phyloP scores from a whole-genome alignment of 2,888 invertebrate species.

The Microctonus aethiopoides region DNA sequence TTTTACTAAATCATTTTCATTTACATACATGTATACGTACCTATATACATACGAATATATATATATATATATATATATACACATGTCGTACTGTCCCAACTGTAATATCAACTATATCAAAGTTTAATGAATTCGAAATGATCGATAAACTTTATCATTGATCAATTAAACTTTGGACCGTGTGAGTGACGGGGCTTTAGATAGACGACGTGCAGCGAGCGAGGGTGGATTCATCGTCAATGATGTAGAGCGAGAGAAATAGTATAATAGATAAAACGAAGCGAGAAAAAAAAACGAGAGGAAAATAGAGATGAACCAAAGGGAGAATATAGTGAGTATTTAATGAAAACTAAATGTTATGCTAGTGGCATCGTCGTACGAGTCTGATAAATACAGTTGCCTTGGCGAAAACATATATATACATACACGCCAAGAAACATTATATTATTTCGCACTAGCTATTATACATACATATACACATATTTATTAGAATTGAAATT shows the following conservation, averaged over 20 bases:
- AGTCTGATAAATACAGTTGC: neutral
- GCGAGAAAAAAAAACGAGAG: neutral
- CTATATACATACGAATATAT: no score
- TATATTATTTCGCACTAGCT: no score
- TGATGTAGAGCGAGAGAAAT: conserved; percentile 30
- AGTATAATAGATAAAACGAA: conserved; percentile 9
- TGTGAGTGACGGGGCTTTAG: conserved; percentile 60
- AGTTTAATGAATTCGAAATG: conserved; percentile 68
- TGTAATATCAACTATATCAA: conserved; percentile 62
- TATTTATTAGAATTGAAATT: neutral
- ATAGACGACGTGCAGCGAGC: conserved; percentile 36
- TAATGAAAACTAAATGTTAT: conserved; percentile 64
- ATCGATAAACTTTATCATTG: conserved; percentile 68
- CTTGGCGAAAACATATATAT: neutral
- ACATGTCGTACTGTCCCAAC: neutral
- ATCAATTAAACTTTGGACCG: conserved; percentile 67
- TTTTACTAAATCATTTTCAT: no score
- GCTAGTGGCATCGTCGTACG: conserved; percentile 31
- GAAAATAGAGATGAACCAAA: conserved; percentile 30
- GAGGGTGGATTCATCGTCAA: conserved; percentile 34
- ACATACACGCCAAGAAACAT: neutral
- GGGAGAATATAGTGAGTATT: conserved; percentile 53
- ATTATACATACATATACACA: neutral
- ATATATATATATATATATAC: neutral
- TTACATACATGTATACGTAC: no score